phyloP scores from a whole-genome alignment of 2,797 vertebrate genomes.

The Nothura maculosa region DNA sequence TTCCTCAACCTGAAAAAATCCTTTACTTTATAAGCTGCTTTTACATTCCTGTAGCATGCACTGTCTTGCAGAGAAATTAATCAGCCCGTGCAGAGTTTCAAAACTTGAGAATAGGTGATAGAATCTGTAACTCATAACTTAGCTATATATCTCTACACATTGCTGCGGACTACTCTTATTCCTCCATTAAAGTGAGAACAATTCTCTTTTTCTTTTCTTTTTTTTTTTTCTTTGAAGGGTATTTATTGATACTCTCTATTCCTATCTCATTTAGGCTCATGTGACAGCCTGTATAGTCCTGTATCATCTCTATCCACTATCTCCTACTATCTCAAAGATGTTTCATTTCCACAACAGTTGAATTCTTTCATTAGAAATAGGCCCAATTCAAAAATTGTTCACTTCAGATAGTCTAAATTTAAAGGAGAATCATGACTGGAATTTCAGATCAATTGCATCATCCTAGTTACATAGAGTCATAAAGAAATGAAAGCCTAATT shows the following conservation, averaged over 20 bases:
- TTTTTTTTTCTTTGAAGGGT: background rate
- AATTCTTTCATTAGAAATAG: background rate
- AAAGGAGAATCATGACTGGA: background rate
- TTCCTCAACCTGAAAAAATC: background rate
- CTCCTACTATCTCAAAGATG: background rate
- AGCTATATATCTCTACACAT: background rate
- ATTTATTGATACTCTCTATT: background rate
- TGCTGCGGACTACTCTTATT: background rate
- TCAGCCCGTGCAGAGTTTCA: background rate
- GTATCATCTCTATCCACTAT: background rate
- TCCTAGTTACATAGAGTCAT: background rate
- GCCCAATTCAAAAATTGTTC: background rate
- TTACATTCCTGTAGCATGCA: background rate
- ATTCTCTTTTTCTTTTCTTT: background rate
- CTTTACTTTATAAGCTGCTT: background rate
- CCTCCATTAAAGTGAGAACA: background rate
- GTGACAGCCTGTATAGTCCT: background rate
- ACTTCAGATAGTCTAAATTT: background rate
- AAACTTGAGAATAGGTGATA: background rate
- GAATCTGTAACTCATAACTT: background rate
- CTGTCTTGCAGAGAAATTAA: background rate
- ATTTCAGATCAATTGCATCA: conserved; percentile 30
- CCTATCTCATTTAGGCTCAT: background rate
- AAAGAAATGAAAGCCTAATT: background rate
- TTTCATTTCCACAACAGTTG: conserved; percentile 9